These are phyloP conservation scores for Lepus timidus DNA, from an alignment of 2,113 vertebrate species.

Conservation along the genomic window DNA sequence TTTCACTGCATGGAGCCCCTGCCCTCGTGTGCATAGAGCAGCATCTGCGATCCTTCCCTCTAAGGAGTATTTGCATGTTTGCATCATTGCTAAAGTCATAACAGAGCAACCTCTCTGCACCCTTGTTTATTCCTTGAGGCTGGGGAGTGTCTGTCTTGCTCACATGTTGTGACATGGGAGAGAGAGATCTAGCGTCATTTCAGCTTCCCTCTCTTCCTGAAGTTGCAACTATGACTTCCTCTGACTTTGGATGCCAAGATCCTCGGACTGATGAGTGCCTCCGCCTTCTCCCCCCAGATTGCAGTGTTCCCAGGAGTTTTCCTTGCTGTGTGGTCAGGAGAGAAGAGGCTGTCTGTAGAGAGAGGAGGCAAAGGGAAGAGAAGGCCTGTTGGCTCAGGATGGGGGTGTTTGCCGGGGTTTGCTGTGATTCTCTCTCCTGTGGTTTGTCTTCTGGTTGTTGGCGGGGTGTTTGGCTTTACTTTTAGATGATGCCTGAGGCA, in stretches of 20 bases:
- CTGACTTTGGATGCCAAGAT: background rate
- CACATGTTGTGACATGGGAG: too few relatives aligned
- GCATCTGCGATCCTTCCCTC: background rate
- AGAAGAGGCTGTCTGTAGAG: background rate
- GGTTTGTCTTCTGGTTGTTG: background rate
- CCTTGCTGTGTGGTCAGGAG: background rate
- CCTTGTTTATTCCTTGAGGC: background rate
- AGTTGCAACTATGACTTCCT: background rate
- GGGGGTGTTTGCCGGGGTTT: background rate
- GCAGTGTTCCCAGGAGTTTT: background rate
- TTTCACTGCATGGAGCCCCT: fast-evolving
- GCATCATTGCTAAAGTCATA: background rate
- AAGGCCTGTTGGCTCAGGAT: background rate
- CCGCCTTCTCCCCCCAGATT: background rate
- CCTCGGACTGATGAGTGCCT: too few relatives aligned
- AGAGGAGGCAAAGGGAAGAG: background rate
- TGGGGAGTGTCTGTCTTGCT: background rate
- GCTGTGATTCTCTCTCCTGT: background rate
- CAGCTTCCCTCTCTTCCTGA: background rate
- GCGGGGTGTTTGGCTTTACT: background rate
- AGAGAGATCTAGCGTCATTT: fast-evolving
- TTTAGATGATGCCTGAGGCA: background rate
- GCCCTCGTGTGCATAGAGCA: background rate
- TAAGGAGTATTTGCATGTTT: background rate
- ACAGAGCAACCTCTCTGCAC: background rate